Percentiles rank a stretch among this genome's conserved stretches.
phyloP scores from a whole-genome alignment of 92 coral and sea anemone species.

The Bergia sp. region DNA sequence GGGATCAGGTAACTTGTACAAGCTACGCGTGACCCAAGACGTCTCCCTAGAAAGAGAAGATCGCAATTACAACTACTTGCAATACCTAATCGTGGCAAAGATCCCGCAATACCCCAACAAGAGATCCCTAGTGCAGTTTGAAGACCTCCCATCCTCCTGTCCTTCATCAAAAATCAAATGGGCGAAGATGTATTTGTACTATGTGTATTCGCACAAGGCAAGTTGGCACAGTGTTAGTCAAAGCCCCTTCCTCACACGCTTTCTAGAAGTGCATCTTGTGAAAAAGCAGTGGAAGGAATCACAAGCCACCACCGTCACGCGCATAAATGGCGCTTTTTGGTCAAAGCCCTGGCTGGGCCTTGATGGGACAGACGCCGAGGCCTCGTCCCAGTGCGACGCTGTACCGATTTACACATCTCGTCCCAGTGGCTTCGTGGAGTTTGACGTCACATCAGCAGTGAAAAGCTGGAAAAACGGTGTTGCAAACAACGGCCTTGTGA shows the following conservation, averaged over 20 bases:
- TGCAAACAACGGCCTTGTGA: slow-evolving; percentile 63
- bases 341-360: slow-evolving; percentile 11
- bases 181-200: slow-evolving; percentile 69
- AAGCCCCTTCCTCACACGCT: slow-evolving; percentile 57
- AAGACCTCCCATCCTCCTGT: slow-evolving; percentile 45
- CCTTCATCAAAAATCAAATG: slow-evolving; percentile 36
- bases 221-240: slow-evolving; percentile 40
- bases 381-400: background rate
- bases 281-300: slow-evolving; percentile 64
- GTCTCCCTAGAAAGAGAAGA: slow-evolving; percentile 53
- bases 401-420: slow-evolving; percentile 56
- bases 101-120: slow-evolving; percentile 64
- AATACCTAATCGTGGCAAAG: slow-evolving; percentile 57
- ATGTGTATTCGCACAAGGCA: slow-evolving; percentile 68
- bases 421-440: slow-evolving; percentile 63
- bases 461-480: slow-evolving; percentile 57
- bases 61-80: slow-evolving; percentile 45
- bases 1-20: slow-evolving; percentile 40
- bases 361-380: slow-evolving; percentile 29
- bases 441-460: slow-evolving; percentile 71
- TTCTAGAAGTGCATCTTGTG: slow-evolving; percentile 58
- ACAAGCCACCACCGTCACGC: slow-evolving; percentile 56
- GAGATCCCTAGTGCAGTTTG: slow-evolving; percentile 72
- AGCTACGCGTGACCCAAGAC: slow-evolving; percentile 57
- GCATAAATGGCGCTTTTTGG: background rate